Evolutionary conservation across 2,888 invertebrate genomes (phyloP).

Genomic region (Sminthurinus aureus): DNA sequence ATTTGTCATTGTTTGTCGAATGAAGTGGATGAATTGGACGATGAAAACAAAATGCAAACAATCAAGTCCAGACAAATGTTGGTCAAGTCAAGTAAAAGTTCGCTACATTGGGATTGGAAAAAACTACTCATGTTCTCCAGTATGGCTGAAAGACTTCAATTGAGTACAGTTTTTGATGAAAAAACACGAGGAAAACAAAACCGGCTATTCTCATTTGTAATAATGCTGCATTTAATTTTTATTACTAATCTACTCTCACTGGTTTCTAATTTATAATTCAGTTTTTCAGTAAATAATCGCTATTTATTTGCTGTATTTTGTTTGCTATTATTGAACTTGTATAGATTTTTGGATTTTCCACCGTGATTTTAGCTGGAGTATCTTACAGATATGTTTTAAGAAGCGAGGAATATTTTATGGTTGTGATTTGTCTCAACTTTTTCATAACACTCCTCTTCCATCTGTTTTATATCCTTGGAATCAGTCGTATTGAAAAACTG

Average conservation of each 20-base stretch:
- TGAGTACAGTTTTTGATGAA: conserved; percentile 26
- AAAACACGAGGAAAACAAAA: conserved; percentile 3
- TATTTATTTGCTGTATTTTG: neutral
- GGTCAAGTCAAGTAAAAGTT: neutral
- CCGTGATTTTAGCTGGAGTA: conserved; percentile 1
- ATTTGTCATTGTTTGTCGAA: conserved; percentile 15
- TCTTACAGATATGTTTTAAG: neutral
- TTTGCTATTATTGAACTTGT: neutral
- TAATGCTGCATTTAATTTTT: neutral
- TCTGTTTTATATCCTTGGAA: conserved; percentile 10
- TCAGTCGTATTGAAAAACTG: neutral
- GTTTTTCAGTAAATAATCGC: neutral
- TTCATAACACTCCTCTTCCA: conserved; percentile 19
- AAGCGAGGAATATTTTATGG: conserved; percentile 34
- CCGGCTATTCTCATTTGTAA: conserved; percentile 25
- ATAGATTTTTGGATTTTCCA: conserved; percentile 11
- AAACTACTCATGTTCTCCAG: neutral
- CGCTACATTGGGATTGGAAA: conserved; percentile 21
- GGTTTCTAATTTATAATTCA: neutral
- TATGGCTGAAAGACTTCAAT: conserved; percentile 11
- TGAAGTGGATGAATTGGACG: conserved; percentile 28
- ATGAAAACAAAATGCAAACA: neutral
- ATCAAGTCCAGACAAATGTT: neutral
- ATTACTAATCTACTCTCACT: neutral
- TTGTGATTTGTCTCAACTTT: conserved; percentile 26